Evolutionary conservation across 2,888 invertebrate genomes (phyloP).

Genomic region (Rhagonycha fulva): DNA sequence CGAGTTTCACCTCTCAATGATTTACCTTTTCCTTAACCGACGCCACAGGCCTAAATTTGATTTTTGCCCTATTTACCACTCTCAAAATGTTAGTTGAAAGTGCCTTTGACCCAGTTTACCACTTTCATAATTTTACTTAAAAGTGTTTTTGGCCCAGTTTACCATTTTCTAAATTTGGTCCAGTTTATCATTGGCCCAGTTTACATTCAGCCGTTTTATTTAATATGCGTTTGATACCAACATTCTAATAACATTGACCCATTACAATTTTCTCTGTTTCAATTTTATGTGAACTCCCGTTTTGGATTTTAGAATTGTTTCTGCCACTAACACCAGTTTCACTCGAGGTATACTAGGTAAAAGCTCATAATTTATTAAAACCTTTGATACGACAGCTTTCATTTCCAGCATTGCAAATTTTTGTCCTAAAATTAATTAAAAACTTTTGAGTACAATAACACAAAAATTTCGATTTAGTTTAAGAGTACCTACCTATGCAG

Average conservation of each 20-base stretch:
- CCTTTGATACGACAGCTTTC: slow-evolving; percentile 58
- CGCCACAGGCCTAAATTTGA: too few relatives aligned
- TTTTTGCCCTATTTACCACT: too few relatives aligned
- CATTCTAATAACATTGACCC: not conserved
- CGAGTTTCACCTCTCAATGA: too few relatives aligned
- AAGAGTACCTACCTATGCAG: slow-evolving; percentile 58
- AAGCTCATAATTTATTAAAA: slow-evolving; percentile 56
- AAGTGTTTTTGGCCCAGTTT: too few relatives aligned
- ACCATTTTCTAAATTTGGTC: too few relatives aligned
- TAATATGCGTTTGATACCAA: too few relatives aligned
- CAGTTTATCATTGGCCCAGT: too few relatives aligned
- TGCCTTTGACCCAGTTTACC: too few relatives aligned
- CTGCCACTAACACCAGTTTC: slow-evolving; percentile 54
- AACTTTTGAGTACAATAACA: not conserved
- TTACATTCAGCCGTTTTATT: too few relatives aligned
- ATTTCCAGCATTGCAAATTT: slow-evolving; percentile 59
- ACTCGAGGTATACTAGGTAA: slow-evolving; percentile 42
- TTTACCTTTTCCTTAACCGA: too few relatives aligned
- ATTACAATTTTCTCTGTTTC: slow-evolving; percentile 9
- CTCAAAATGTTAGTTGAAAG: too few relatives aligned
- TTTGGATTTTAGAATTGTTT: slow-evolving; percentile 56
- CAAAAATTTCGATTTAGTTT: not conserved
- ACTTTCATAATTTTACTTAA: too few relatives aligned
- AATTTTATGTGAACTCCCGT: slow-evolving; percentile 55
- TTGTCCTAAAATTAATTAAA: slow-evolving; percentile 45